Base-by-base conservation (phyloP, 2,888 invertebrate species). In the Linnaemya vulpina region DNA sequence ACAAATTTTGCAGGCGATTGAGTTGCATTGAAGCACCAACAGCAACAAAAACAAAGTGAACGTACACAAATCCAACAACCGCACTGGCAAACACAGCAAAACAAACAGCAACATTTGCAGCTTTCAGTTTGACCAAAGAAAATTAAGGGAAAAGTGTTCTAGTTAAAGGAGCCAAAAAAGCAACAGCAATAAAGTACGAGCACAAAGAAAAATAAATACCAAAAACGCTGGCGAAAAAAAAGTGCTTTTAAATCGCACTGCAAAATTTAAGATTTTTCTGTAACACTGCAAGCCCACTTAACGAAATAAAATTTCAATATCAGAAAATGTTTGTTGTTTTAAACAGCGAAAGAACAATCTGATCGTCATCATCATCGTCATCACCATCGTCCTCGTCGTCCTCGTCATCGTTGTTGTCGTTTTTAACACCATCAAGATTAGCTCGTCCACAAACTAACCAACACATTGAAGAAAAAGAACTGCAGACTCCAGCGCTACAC, bases 1-100 rank as follows among this genome's bases (percentile, higher is more conserved):
- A 86, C 87, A 87, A 87, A 87, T 87, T 30, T 87, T 87, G 81
- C 87, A 78, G 62, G 75, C 78, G 85, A 85, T 85, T 85, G 85
- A 85, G 82, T 85, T 82, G 85, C 85, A 75, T 73, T 81, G 70
- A 67, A 82, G 63, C 70, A 67, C 58, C 65, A 77, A 22, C 58
- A 67, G 65, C 70, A 62, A 68, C 3, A 30, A 30, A 30, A 49
- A n/a, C n/a, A n/a, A n/a, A n/a, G n/a, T n/a, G n/a, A n/a, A n/a
- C n/a, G n/a, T n/a, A n/a, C n/a, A n/a, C n/a, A n/a, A n/a, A 60
- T 38, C 30, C 62, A 74, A 43, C 68, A 78, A 67, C 58, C 58
- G 70, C 73, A 74, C 58, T 74, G 58, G 25, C 70, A 71, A 84
- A 77, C 77, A 84, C 70, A 63, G 35, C 20, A 74, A 71, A 75